Evolutionary conservation across 1,140 invertebrate species (phyloP), one percentile per base, ranked within the genome.

Genomic region (Ceratina japonica): DNA sequence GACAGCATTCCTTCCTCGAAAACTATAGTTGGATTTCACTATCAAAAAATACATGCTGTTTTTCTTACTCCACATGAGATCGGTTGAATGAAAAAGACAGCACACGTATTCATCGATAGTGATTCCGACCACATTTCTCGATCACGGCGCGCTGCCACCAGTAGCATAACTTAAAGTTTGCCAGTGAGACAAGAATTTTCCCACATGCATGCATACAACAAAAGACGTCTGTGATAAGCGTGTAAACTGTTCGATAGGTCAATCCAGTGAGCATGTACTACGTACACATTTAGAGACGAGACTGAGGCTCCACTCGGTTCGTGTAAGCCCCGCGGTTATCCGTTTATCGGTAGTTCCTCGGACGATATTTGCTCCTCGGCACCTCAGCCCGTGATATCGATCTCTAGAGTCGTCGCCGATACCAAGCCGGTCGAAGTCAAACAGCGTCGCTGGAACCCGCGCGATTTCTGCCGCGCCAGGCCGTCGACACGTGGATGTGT

Each of bases 381-480:
- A 76, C 27, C 61, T 84, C 31, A 27, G 37, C 22, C 37, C 51
- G 49, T 27, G 20, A 15, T 66, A 71, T 85, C 79, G 82, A 75
- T 75, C 54, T 49, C 5, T 51, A n/a, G 49, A 56, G n/a, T 27
- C 66, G 31, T 77, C 73, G 31, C 73, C 73, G 70, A 66, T 72
- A 59, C 69, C 37, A 44, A 79, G 62, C 54, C 79, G 59, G 71
- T 44, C 16, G 75, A 82, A 82, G 70, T 85, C 44, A 79, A 85
- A 82, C 69, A 74, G 58, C 51, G 54, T 65, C 52, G n/a, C 69
- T 22, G 64, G 52, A 80, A 83, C 63, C 61, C 15, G 62, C 52
- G 82, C 52, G 82, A 84, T 84, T 85, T 76, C 65, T 59, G 20
- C 18, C 52, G 59, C 82, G 69, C 68, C 74, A 70, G 64, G 68